These are phyloP conservation scores for Augochlorella aurata DNA, from an alignment of 2,888 invertebrate species.

Conservation along the genomic window DNA sequence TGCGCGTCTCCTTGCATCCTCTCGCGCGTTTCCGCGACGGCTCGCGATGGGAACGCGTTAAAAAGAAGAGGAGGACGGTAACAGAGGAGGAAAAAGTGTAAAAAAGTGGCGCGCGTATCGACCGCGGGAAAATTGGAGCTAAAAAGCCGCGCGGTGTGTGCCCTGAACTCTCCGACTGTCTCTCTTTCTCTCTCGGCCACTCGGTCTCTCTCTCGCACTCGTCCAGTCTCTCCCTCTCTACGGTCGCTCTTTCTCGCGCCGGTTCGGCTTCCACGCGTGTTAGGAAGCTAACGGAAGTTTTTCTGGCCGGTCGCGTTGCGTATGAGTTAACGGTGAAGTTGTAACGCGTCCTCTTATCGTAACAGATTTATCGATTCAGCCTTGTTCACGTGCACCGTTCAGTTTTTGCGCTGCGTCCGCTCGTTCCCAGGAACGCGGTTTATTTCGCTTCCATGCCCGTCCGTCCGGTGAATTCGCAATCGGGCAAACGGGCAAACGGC, in stretches of 20 bases:
- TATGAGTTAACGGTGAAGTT: constrained; percentile 54
- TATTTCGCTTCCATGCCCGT: not conserved
- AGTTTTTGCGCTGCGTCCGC: constrained; percentile 30
- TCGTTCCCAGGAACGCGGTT: constrained; percentile 20
- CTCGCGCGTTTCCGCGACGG: constrained; percentile 41
- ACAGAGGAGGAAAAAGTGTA: constrained; percentile 6
- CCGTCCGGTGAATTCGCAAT: constrained; percentile 25
- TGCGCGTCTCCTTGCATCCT: not conserved
- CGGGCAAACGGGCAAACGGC: not conserved
- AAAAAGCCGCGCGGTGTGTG: constrained; percentile 27
- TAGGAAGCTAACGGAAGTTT: constrained; percentile 56
- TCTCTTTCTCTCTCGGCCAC: not conserved
- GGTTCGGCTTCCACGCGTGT: constrained; percentile 29
- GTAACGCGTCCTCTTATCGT: constrained; percentile 55
- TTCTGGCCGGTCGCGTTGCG: constrained; percentile 34
- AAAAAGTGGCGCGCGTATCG: constrained; percentile 28
- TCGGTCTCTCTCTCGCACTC: not conserved
- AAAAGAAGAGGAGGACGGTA: constrained; percentile 9
- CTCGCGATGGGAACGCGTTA: constrained; percentile 13
- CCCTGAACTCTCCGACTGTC: not conserved
- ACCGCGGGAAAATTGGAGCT: constrained; percentile 50
- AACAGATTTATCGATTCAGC: constrained; percentile 55
- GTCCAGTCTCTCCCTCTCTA: not conserved
- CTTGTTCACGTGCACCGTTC: constrained; percentile 31
- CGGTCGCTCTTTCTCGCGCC: not conserved